Evolutionary conservation across 2,113 vertebrate species (phyloP).

Genomic region (Boleophthalmus pectinirostris): DNA sequence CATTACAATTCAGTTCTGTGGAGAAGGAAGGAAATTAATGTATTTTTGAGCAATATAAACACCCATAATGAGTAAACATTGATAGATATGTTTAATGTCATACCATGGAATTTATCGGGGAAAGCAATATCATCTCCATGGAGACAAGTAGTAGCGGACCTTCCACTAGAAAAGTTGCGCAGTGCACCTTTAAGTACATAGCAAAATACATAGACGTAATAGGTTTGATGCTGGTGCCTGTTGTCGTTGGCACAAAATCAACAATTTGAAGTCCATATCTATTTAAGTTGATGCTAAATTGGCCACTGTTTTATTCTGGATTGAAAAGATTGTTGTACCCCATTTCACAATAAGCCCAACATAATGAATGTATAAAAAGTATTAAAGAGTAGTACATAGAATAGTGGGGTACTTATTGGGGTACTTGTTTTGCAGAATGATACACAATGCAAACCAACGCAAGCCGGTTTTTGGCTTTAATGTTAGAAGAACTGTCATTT

Average conservation of each 20-base stretch:
- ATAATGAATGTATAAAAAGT: not conserved
- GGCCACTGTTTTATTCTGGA: not conserved
- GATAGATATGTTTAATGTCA: too few species aligned
- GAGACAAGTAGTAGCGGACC: too few species aligned
- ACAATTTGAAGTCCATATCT: not conserved
- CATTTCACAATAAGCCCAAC: not conserved
- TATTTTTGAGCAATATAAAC: too few species aligned
- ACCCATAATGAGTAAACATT: too few species aligned
- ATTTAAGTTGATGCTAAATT: not conserved
- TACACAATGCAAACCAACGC: not conserved
- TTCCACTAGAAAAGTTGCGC: too few species aligned
- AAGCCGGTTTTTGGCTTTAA: slow-evolving; percentile 14
- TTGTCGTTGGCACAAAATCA: not conserved
- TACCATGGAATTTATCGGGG: too few species aligned
- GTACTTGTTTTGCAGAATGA: not conserved
- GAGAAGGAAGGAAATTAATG: too few species aligned
- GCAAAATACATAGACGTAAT: not conserved
- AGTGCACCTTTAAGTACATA: too few species aligned
- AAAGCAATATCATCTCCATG: too few species aligned
- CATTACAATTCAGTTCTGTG: too few species aligned
- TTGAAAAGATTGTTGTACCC: not conserved
- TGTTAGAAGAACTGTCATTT: not conserved
- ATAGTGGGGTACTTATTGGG: too few species aligned
- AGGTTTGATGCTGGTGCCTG: not conserved
- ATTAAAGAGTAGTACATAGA: not conserved